phyloP scores from a whole-genome alignment of 2,797 vertebrate species.

The Hozukius guyotensis region DNA sequence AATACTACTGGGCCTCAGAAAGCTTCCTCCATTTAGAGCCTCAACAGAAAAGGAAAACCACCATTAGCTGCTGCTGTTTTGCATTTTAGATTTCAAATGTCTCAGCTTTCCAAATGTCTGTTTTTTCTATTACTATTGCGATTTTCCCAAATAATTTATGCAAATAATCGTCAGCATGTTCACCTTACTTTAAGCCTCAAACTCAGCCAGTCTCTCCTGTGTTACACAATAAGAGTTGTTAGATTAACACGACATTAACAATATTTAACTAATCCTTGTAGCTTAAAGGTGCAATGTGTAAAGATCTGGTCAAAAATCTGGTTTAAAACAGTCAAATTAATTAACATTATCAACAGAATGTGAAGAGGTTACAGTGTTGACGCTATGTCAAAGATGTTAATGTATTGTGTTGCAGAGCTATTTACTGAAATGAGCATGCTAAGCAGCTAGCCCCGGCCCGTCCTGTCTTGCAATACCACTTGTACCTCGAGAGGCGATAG shows the following conservation, averaged over 20 bases:
- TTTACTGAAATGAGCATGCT: not conserved
- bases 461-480: too few species aligned
- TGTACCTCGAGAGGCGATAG: not conserved
- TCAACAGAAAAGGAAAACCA: slow-evolving; percentile 1
- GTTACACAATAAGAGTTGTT: slow-evolving; percentile 1
- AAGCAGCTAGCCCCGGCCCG: not conserved
- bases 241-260: slow-evolving; percentile 1
- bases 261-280: not conserved
- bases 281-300: not conserved
- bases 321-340: not conserved
- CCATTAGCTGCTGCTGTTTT: slow-evolving; percentile 3
- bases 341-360: not conserved
- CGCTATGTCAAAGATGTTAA: not conserved
- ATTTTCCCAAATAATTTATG: slow-evolving; percentile 12
- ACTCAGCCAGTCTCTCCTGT: not conserved
- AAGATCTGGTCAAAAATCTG: not conserved
- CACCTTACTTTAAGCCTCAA: not conserved
- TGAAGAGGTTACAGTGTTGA: not conserved
- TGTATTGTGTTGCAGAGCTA: not conserved
- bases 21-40: slow-evolving; percentile 17
- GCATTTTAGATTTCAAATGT: slow-evolving; percentile 19
- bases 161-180: slow-evolving; percentile 10
- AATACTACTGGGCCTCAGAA: slow-evolving; percentile 27
- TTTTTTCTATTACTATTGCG: not conserved
- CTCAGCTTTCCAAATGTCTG: not conserved